Evolutionary conservation across 1,140 invertebrate species (phyloP), one percentile per base, ranked within the genome.

Genomic region (Drosophila guanche): DNA sequence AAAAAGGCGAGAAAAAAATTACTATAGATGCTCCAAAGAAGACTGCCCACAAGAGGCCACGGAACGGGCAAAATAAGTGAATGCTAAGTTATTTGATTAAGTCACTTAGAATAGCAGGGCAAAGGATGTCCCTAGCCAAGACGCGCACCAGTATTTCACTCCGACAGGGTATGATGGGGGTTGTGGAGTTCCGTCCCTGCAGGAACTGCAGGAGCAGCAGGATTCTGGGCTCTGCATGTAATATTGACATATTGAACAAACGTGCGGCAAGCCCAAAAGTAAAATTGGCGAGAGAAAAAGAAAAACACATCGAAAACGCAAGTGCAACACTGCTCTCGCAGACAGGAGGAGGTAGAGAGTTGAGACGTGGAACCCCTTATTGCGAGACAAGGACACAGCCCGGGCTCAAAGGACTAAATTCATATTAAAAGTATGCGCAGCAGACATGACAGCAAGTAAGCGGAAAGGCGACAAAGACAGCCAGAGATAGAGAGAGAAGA

Each of bases 171-270:
- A 46, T 14, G 16, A 20, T 16, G 12, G 16, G 16, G 16, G 16
- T 20, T 20, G 16, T 20, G 16, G 16, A 20, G 16, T 20, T 1
- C 16, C 16, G 16, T 20, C 16, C 1, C 16, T 20, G 16, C 65
- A 66, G 61, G 46, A 47, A 41, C 54, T 48, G 60, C 60, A 66
- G 41, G 61, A 66, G 61, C 45, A 61, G 62, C 55, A 63, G 62
- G 62, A 68, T 68, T 43, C 65, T 68, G 43, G 33, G 41, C 65
- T 67, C 57, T 75, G 73, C 70, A 79, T 80, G 83, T 88, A 88
- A 88, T 88, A 88, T 88, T 88, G 83, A 88, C 83, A 88, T 88
- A 88, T 88, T 88, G 83, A 88, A 72, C 83, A 88, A 88, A 88
- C 83, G 83, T 88, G 83, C 70, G 53, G 65, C 73, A 46, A 59